A percentile compares a stretch with the other conserved stretches of the same genome.
Evolutionary conservation across 1,140 invertebrate species (phyloP).

Genomic region (Harlomillsia oculata): DNA sequence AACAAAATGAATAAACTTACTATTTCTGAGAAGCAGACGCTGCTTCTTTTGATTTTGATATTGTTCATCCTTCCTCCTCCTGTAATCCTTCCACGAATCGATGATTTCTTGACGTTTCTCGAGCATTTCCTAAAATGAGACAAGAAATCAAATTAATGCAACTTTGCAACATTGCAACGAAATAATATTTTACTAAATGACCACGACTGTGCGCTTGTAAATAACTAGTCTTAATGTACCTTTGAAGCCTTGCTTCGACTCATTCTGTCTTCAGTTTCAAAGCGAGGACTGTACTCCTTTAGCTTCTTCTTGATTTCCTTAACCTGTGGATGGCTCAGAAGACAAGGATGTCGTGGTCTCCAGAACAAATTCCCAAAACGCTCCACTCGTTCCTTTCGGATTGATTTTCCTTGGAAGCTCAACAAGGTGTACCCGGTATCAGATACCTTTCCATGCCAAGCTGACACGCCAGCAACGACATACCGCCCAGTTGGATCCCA

Average conservation of each 20-base stretch:
- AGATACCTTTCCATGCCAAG: slow-evolving; percentile 84
- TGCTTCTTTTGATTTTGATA: slow-evolving; percentile 65
- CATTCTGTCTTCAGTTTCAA: slow-evolving; percentile 92
- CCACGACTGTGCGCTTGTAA: too few species aligned
- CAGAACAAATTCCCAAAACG: slow-evolving; percentile 91
- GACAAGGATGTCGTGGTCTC: slow-evolving; percentile 82
- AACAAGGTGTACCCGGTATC: slow-evolving; percentile 95
- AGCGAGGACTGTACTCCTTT: slow-evolving; percentile 92
- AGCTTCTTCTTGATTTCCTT: slow-evolving; percentile 96
- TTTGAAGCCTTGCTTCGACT: slow-evolving; percentile 87
- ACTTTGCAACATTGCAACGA: background rate
- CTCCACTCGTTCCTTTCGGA: slow-evolving; percentile 74
- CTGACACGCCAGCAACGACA: slow-evolving; percentile 87
- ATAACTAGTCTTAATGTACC: slow-evolving; percentile 40
- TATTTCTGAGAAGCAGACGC: slow-evolving; percentile 71
- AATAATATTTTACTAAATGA: background rate
- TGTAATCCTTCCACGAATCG: slow-evolving; percentile 74
- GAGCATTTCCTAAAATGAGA: slow-evolving; percentile 62
- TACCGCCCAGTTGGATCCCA: slow-evolving; percentile 99
- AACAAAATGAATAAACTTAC: slow-evolving; percentile 50
- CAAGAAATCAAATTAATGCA: slow-evolving; percentile 12
- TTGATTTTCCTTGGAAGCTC: slow-evolving; percentile 87
- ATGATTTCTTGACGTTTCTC: slow-evolving; percentile 84
- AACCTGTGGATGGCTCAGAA: slow-evolving; percentile 67
- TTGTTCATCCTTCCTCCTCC: slow-evolving; percentile 61